These are phyloP conservation scores for Zophobas morio DNA, from an alignment of 1,140 invertebrate species.

Conservation along the genomic window DNA sequence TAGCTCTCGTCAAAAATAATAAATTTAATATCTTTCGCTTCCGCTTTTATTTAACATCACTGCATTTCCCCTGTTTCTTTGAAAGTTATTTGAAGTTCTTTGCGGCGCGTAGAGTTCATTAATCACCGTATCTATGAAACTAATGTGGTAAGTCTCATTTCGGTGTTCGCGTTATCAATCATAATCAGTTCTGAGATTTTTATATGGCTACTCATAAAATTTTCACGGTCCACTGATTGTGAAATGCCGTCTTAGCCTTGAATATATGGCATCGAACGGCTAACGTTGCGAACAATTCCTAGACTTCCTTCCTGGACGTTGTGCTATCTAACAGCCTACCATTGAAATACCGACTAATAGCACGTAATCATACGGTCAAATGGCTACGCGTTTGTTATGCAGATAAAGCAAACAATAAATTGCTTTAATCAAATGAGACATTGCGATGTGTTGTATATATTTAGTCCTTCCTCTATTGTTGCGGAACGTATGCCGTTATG, in stretches of 20 bases:
- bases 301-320: conserved; percentile 50
- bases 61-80: not conserved
- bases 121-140: too few relatives aligned
- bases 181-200: conserved; percentile 16
- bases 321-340: conserved; percentile 44
- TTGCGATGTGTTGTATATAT: conserved; percentile 9
- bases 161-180: conserved; percentile 14
- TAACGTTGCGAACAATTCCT: conserved; percentile 47
- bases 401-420: conserved; percentile 47
- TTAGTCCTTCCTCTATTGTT: conserved; percentile 26
- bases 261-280: conserved; percentile 30
- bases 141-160: not conserved
- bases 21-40: too few relatives aligned
- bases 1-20: too few relatives aligned
- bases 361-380: conserved; percentile 51
- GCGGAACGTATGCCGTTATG: conserved; percentile 5
- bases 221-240: conserved; percentile 33
- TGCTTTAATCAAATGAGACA: conserved; percentile 40
- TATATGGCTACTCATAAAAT: conserved; percentile 35
- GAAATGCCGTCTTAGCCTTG: conserved; percentile 28
- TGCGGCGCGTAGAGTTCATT: too few relatives aligned
- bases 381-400: conserved; percentile 48
- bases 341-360: conserved; percentile 49
- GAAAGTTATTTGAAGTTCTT: not conserved
- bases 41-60: too few relatives aligned